phyloP scores from a whole-genome alignment of 2,797 vertebrate species.

The Pantherophis alleghaniensis region DNA sequence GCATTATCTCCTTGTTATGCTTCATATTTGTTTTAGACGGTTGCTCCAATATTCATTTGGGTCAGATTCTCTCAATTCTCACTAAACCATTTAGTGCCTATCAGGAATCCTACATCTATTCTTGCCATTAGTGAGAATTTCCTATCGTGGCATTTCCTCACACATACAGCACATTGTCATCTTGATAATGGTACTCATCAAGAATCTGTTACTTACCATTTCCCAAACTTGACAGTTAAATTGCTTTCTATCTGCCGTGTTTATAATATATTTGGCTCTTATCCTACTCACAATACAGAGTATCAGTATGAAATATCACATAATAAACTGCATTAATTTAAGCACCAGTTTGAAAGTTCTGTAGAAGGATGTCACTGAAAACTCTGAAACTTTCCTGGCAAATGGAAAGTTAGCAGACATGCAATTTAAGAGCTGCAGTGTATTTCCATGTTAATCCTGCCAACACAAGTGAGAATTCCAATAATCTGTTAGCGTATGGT shows the following conservation, averaged over 20 bases:
- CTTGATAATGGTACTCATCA: neutral
- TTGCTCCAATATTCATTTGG: neutral
- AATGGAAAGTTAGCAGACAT: neutral
- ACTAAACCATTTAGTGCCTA: neutral
- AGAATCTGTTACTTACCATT: neutral
- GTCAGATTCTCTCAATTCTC: neutral
- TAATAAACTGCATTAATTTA: rapidly evolving
- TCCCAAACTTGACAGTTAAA: neutral
- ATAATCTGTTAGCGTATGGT: neutral
- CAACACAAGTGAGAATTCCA: neutral
- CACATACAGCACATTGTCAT: neutral
- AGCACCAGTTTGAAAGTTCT: neutral
- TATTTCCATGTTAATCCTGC: neutral
- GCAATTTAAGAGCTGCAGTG: neutral
- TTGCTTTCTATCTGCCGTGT: neutral
- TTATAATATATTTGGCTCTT: neutral
- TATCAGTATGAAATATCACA: neutral
- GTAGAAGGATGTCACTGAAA: neutral
- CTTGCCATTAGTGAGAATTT: neutral
- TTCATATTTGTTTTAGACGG: neutral
- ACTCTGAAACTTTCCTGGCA: neutral
- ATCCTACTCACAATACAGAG: neutral
- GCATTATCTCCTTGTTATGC: neutral
- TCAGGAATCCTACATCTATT: neutral
- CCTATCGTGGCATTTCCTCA: rapidly evolving